Evolutionary conservation across 2,797 vertebrate genomes (phyloP).

Genomic region (Varecia variegata): DNA sequence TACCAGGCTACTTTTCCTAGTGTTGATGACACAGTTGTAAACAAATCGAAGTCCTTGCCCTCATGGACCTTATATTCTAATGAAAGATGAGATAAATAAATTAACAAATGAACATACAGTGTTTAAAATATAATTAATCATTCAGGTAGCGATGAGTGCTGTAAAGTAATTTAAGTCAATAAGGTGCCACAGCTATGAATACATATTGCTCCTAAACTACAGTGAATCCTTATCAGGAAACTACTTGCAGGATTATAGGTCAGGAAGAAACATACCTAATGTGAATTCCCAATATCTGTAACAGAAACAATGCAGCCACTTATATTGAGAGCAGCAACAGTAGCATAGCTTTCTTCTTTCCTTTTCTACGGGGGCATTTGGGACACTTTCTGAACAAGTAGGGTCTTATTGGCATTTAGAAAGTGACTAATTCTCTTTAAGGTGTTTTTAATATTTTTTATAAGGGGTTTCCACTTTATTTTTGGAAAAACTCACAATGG

Average conservation of each 20-base stretch:
- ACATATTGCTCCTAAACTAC: neutral
- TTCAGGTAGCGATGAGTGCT: neutral
- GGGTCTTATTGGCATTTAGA: neutral
- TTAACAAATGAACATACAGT: neutral
- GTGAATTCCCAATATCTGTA: neutral
- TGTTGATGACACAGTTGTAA: neutral
- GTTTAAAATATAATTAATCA: conserved; percentile 27
- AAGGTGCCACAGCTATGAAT: neutral
- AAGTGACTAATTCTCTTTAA: neutral
- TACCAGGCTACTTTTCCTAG: neutral
- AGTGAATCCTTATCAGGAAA: neutral
- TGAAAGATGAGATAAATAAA: neutral
- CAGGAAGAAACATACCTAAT: neutral
- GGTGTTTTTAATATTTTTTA: neutral
- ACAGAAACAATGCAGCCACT: neutral
- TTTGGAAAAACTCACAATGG: neutral
- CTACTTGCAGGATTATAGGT: neutral
- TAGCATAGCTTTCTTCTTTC: neutral
- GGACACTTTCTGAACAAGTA: neutral
- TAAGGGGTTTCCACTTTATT: neutral
- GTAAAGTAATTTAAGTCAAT: neutral
- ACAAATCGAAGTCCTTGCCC: neutral
- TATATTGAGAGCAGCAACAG: neutral
- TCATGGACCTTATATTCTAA: neutral
- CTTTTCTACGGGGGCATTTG: neutral